Conservation (phyloP, 2,888 invertebrate genomes). For the Microctonus brassicae region DNA sequence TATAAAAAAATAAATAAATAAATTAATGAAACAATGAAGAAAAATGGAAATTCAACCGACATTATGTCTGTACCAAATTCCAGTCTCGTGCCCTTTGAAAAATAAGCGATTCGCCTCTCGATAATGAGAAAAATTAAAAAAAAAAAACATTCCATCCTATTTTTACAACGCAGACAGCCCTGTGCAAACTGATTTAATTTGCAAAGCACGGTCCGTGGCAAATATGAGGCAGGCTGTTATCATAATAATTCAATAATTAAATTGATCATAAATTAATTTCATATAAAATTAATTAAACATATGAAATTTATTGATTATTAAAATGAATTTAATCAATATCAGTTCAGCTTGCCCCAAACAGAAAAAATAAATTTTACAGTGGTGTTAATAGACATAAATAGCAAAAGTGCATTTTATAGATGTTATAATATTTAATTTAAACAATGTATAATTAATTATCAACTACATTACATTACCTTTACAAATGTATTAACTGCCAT, state of each 20-base stretch:
- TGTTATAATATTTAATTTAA: constrained; percentile 46
- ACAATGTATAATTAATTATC: constrained; percentile 35
- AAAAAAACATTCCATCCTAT: constrained; percentile 62
- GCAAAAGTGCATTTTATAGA: constrained; percentile 49
- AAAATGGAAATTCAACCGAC: not conserved
- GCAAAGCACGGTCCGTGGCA: constrained; percentile 63
- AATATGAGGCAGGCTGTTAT: constrained; percentile 58
- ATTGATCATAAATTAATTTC: no score
- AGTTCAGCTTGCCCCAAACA: constrained; percentile 59
- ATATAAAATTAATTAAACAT: no score
- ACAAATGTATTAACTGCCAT: constrained; percentile 99
- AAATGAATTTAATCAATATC: constrained; percentile 10
- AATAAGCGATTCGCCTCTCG: constrained; percentile 65
- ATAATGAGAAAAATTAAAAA: constrained; percentile 43
- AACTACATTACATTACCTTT: constrained; percentile 77
- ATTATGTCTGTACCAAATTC: constrained; percentile 57
- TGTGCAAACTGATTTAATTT: constrained; percentile 63
- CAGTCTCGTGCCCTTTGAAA: constrained; percentile 69
- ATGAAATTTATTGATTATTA: not conserved
- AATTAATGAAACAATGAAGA: not conserved
- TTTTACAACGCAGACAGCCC: constrained; percentile 63
- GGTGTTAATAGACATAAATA: constrained; percentile 51
- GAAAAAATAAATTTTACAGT: constrained; percentile 59
- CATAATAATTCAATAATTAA: constrained; percentile 20
- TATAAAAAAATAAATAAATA: not conserved